Percentiles rank a stretch among this genome's conserved stretches.
Conservation (phyloP, 2,888 invertebrate species). For the Limulus polyphemus region DNA sequence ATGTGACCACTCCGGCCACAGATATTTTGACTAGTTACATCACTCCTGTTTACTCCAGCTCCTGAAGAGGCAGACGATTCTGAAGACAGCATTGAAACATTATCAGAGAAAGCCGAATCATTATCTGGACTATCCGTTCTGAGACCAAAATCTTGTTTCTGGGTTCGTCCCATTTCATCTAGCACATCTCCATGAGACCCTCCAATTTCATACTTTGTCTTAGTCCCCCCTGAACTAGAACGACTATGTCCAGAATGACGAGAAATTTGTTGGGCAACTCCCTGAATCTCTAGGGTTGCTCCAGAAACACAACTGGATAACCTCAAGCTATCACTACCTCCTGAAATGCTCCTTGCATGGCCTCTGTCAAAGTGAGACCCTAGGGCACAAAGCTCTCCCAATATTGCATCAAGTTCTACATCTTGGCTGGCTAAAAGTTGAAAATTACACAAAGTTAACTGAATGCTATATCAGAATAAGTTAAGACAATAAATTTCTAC, state of each 20-base stretch:
- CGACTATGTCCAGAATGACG: conserved; percentile 26
- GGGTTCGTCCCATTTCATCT: conserved; percentile 24
- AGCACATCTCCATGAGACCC: conserved; percentile 29
- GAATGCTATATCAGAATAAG: neutral
- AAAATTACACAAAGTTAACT: neutral
- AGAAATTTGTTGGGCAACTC: conserved; percentile 1
- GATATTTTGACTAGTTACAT: conserved; percentile 24
- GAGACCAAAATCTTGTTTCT: conserved; percentile 32
- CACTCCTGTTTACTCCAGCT: conserved; percentile 16
- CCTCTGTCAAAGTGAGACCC: conserved; percentile 50
- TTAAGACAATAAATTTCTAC: neutral
- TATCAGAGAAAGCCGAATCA: conserved; percentile 96
- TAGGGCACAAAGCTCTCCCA: conserved; percentile 86
- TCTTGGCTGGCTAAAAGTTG: conserved; percentile 67
- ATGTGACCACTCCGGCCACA: conserved; percentile 24
- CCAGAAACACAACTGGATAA: conserved; percentile 8
- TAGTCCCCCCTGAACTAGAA: conserved; percentile 39
- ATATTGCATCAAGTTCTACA: conserved; percentile 89
- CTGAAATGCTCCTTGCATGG: conserved; percentile 16
- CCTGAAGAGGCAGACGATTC: conserved; percentile 55
- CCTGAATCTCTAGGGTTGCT: neutral
- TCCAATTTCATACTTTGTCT: conserved; percentile 36
- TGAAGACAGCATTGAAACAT: conserved; percentile 79
- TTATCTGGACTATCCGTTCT: conserved; percentile 91
- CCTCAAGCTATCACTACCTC: conserved; percentile 1